A percentile compares a stretch with the other conserved stretches of the same genome.
phyloP scores from a whole-genome alignment of 2,888 invertebrate genomes.

The Schizaphis graminum region DNA sequence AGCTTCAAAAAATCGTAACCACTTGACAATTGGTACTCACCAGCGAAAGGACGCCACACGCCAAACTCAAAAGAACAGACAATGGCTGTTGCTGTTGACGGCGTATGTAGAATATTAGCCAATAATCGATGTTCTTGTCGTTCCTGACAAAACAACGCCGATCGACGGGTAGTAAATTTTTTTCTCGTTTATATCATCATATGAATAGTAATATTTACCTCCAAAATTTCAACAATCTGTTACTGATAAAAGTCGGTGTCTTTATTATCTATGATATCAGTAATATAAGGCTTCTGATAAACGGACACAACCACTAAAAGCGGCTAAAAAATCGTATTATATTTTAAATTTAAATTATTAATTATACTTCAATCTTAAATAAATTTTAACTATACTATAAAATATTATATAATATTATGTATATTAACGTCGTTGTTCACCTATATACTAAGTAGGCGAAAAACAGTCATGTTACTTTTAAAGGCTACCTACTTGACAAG shows the following conservation, averaged over 20 bases:
- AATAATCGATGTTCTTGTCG: too few relatives aligned
- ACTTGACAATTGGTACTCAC: too few relatives aligned
- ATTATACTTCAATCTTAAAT: too few relatives aligned
- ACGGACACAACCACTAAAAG: not conserved
- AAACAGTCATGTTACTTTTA: not conserved
- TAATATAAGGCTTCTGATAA: not conserved
- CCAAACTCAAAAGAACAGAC: not conserved
- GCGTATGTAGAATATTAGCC: too few relatives aligned
- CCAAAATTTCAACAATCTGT: not conserved
- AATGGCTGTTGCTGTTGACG: too few relatives aligned
- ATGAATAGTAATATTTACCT: not conserved
- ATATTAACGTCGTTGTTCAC: not conserved
- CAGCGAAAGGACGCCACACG: too few relatives aligned
- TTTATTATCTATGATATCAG: not conserved
- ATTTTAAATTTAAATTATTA: not conserved
- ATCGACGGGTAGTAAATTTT: not conserved
- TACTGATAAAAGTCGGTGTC: not conserved
- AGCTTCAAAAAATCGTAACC: too few relatives aligned
- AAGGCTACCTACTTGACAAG: not conserved
- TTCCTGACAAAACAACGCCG: not conserved
- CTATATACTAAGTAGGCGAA: not conserved
- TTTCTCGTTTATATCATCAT: too few relatives aligned
- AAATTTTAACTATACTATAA: not conserved
- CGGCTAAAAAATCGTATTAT: not conserved
- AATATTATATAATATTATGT: not conserved